Conservation (phyloP, 2,888 invertebrate genomes). For the Apamea monoglypha region DNA sequence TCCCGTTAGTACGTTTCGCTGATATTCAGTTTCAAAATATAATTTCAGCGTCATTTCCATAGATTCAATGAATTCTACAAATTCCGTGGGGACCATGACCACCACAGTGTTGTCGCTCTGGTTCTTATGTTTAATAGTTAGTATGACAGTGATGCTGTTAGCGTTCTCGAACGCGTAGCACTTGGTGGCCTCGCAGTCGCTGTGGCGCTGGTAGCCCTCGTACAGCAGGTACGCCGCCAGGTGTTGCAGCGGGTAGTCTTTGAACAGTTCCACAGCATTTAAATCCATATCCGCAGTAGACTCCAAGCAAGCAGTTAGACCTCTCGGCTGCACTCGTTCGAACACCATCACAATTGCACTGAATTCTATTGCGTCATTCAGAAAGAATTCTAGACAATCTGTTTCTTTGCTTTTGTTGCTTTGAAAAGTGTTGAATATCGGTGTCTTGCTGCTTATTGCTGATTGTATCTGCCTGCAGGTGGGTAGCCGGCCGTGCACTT, state of each 20-base stretch:
- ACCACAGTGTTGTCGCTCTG: slow-evolving; percentile 12
- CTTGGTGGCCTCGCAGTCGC: slow-evolving; percentile 37
- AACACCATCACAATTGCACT: slow-evolving; percentile 37
- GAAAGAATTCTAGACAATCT: slow-evolving; percentile 39
- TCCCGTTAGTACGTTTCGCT: slow-evolving; percentile 34
- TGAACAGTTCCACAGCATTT: slow-evolving; percentile 5
- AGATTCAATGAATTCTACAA: slow-evolving; percentile 46
- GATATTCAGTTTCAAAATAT: slow-evolving; percentile 50
- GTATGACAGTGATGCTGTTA: slow-evolving; percentile 24
- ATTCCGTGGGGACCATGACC: slow-evolving; percentile 37
- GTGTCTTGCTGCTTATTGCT: slow-evolving; percentile 28
- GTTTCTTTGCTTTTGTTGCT: slow-evolving; percentile 15
- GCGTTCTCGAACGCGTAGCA: slow-evolving; percentile 39
- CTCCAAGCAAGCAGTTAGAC: neutral
- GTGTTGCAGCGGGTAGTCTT: slow-evolving; percentile 20
- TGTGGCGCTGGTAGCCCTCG: slow-evolving; percentile 38
- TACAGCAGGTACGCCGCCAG: slow-evolving; percentile 48
- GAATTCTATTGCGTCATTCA: slow-evolving; percentile 26
- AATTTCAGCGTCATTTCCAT: slow-evolving; percentile 48
- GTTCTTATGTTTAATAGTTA: slow-evolving; percentile 22
- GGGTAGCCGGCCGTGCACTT: slow-evolving; percentile 29
- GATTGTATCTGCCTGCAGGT: slow-evolving; percentile 34
- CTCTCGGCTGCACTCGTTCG: neutral
- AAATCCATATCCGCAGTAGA: slow-evolving; percentile 13
- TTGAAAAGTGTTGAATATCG: slow-evolving; percentile 54